Conservation (phyloP, 2,888 invertebrate species). For the Athalia circularis region DNA sequence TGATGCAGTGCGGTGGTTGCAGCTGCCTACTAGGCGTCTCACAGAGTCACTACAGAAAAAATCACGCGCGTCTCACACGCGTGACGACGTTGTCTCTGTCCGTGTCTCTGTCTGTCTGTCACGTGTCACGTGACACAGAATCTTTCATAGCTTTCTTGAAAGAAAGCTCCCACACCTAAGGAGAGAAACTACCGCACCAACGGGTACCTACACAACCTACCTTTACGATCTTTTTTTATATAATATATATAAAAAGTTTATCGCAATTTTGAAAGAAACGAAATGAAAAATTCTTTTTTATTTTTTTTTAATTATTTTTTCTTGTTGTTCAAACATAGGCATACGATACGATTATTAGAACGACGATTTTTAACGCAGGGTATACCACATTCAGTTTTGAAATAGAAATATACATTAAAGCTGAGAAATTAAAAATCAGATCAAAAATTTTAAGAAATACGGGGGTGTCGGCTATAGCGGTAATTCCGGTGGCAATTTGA, state of each 20-base stretch:
- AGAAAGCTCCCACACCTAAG: slow-evolving; percentile 71
- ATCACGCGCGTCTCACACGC: slow-evolving; percentile 56
- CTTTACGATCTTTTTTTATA: slow-evolving; percentile 62
- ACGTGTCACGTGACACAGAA: slow-evolving; percentile 67
- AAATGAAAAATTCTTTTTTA: too few relatives aligned
- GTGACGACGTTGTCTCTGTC: slow-evolving; percentile 61
- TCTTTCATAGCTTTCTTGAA: slow-evolving; percentile 69
- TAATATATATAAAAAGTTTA: neutral
- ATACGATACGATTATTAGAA: too few relatives aligned
- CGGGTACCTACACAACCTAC: slow-evolving; percentile 72
- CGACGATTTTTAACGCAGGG: too few relatives aligned
- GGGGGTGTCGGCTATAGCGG: neutral
- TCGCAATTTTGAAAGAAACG: too few relatives aligned
- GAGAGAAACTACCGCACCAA: slow-evolving; percentile 72
- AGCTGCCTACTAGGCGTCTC: slow-evolving; percentile 63
- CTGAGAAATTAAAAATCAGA: neutral
- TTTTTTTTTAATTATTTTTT: too few relatives aligned
- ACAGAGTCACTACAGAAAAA: slow-evolving; percentile 48
- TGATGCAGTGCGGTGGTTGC: slow-evolving; percentile 73
- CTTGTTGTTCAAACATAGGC: too few relatives aligned
- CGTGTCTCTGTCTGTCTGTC: slow-evolving; percentile 50
- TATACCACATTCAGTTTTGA: slow-evolving; percentile 2
- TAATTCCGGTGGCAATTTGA: slow-evolving; percentile 33
- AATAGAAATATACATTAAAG: neutral
- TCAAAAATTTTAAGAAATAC: neutral